Base-by-base conservation (phyloP, 2,888 invertebrate genomes). In the Drosophila algonquin region DNA sequence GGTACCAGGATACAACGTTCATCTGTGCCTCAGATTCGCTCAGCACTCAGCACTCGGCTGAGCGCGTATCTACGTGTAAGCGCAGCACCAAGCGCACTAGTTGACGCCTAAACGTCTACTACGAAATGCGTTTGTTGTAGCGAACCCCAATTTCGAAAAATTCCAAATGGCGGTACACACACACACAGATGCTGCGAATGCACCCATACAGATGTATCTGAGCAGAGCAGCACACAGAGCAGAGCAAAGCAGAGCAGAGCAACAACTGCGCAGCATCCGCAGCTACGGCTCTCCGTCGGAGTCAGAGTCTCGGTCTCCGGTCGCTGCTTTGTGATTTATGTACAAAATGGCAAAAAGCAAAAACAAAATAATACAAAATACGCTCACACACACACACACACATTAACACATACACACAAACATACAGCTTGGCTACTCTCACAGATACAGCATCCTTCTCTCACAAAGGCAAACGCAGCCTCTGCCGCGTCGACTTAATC, bases 51-150 rank as follows among this genome's bases (percentile, higher is more conserved):
- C 46, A 14, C 32, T 45, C 44, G 27, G 81, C 63, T 73, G 77
- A 71, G 77, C 77, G 76, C 90, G 91, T 89, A 77, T 87, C 84
- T 80, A 72, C 73, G 84, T 76, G 86, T 90, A 91, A 92, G 91
- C 92, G 91, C 91, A 91, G 91, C 91, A 92, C 91, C 92, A 91
- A 92, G 92, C 92, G 91, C 92, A 92, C 92, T 92, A 92, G 92
- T 93, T 93, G 92, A 93, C 93, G 92, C 93, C 93, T 92, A 92
- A 93, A 92, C 92, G 92, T 92, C 92, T 92, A 92, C 92, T 92
- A 92, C 91, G 92, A 92, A 92, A 92, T 92, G 90, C 91, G 91
- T 89, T 91, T 92, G 91, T 91, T 91, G 90, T 92, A 92, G 91
- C 91, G 90, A 92, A 92, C 90, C 92, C 92, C 92, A 91, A 91